Evolutionary conservation across 2,888 invertebrate species (phyloP), one percentile per base, ranked within the genome.

Genomic region (Girardia tigrina): DNA sequence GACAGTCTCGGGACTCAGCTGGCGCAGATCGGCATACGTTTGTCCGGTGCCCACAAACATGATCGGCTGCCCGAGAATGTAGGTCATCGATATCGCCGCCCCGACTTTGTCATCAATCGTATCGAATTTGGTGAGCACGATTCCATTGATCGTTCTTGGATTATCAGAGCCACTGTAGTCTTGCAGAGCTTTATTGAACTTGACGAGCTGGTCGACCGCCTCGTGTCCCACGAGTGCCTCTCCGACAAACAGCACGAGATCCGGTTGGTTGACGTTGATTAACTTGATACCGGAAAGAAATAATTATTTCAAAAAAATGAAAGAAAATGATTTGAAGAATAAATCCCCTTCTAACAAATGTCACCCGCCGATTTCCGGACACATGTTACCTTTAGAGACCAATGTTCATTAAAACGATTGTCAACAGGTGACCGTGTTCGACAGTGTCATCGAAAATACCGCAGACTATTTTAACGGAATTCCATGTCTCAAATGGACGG

Each of bases 171-270:
- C 81, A 28, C 89, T 89, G 86, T 91, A 90, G 85, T 99, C 97
- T 6, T 95, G 95, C 69, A 99, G 86, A 0, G 97, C 92, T 84
- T 93, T 92, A 86, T 99, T 98, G 86, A 99, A 99, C 86, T 98
- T 99, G 0, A 92, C 91, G 71, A 99, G 87, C 84, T 99, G 98
- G 86, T 99, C 98, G 26, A 98, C 97, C 20, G 98, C 98, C 83
- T 99, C 98, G 84, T 99, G 99, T 28, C 98, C 98, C 0, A 99
- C 98, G n/a, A 99, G 86, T 0, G 98, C 98, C 84, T 99, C 98
- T 0, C 98, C 98, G 12, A 99, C 98, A 85, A 99, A 99, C n/a
- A 99, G 87, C 0, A 98, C 95, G 82, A 94, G 87, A 86, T 99
- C 97, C 0, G 98, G 98, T 81, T 92, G 90, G 85, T 99, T 99